Percentiles rank a stretch among this genome's conserved stretches.
These are phyloP conservation scores for Teleopsis dalmanni DNA, from an alignment of 1,140 invertebrate genomes.

Conservation along the genomic window DNA sequence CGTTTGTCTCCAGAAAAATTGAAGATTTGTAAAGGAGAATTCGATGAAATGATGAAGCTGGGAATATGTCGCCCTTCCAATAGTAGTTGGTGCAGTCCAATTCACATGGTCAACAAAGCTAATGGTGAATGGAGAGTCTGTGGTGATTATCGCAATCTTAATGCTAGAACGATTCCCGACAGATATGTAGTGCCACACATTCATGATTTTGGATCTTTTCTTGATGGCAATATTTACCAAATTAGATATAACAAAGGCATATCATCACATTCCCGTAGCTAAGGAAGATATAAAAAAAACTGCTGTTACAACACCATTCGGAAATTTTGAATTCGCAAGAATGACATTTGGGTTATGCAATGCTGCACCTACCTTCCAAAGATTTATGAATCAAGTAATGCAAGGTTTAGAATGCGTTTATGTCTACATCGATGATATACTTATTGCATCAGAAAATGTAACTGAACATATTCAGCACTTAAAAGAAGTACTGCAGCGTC, in stretches of 20 bases:
- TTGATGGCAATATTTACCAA: conserved; percentile 47
- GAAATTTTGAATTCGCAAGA: conserved; percentile 38
- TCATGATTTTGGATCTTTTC: no score
- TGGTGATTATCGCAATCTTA: conserved; percentile 46
- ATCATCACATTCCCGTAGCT: conserved; percentile 44
- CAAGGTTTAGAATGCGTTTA: conserved; percentile 33
- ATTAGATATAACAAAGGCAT: conserved; percentile 47
- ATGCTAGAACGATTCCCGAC: conserved; percentile 41
- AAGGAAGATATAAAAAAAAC: conserved; percentile 35
- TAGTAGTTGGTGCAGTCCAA: no score
- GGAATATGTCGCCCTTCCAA: no score
- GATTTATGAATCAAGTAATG: conserved; percentile 46
- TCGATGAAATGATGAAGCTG: no score
- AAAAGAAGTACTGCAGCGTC: conserved; percentile 15
- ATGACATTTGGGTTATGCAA: conserved; percentile 43
- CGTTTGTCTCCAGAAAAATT: no score
- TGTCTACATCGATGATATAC: conserved; percentile 46
- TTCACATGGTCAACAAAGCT: no score
- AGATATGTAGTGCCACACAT: conserved; percentile 45
- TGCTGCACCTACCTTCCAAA: conserved; percentile 44
- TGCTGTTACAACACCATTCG: conserved; percentile 35
- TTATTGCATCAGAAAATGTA: conserved; percentile 36
- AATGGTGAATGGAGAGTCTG: conserved; percentile 40
- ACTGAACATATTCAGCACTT: conserved; percentile 30
- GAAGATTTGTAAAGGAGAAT: no score